Conservation (phyloP, 2,888 invertebrate species). For the Nemotelus pantherinus region DNA sequence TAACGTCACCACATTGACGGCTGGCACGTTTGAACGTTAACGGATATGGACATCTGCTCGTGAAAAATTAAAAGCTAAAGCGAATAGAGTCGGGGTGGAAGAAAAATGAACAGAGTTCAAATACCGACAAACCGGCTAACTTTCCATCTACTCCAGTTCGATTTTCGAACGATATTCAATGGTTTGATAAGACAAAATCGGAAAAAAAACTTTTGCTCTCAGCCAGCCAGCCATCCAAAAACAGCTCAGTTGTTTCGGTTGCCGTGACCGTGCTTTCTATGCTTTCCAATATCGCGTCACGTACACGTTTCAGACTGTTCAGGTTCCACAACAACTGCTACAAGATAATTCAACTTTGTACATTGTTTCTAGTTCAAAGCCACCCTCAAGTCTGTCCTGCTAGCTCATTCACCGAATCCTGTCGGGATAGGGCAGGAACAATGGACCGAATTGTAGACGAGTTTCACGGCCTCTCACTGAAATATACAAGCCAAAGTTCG, state of each 20-base stretch:
- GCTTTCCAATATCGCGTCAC: conserved; percentile 23
- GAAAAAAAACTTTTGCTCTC: neutral
- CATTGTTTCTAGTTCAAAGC: conserved; percentile 32
- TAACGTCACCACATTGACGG: neutral
- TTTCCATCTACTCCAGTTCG: conserved; percentile 28
- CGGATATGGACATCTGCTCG: neutral
- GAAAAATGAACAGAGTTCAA: conserved; percentile 17
- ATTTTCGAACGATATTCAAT: conserved; percentile 15
- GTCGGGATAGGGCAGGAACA: too few relatives aligned
- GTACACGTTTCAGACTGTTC: conserved; percentile 34
- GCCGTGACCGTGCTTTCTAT: conserved; percentile 5
- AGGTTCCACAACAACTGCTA: conserved; percentile 23
- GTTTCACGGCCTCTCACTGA: too few relatives aligned
- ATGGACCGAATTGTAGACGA: too few relatives aligned
- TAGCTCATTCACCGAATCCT: neutral
- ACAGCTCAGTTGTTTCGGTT: neutral
- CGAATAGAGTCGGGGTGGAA: conserved; percentile 21
- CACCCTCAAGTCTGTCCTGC: neutral
- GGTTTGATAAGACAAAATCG: neutral
- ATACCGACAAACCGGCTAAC: conserved; percentile 9
- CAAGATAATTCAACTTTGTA: conserved; percentile 35
- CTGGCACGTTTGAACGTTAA: neutral
- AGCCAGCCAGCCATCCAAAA: neutral
- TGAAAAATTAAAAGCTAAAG: conserved; percentile 30
- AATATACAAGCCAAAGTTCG: neutral